A percentile compares a stretch with the other conserved stretches of the same genome.
Evolutionary conservation across 1,140 invertebrate species (phyloP).

Genomic region (Pseudomyrmex sp.): DNA sequence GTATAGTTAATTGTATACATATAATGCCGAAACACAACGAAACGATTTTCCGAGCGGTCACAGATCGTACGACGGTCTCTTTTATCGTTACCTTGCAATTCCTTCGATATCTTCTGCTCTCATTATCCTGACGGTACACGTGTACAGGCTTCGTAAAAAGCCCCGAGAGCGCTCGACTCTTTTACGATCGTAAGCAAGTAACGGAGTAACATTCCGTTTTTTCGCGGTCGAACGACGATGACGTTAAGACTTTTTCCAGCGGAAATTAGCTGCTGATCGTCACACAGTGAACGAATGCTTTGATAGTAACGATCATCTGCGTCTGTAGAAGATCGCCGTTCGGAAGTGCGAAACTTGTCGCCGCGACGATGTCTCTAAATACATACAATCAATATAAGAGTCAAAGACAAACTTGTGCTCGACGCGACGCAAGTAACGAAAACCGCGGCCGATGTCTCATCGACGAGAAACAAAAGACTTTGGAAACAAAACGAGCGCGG

Average conservation of each 20-base stretch:
- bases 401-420: slow-evolving; percentile 3
- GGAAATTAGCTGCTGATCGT: slow-evolving; percentile 50
- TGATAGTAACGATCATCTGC: slow-evolving; percentile 26
- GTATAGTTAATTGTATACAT: background rate
- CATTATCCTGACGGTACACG: slow-evolving; percentile 41
- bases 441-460: background rate
- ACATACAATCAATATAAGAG: slow-evolving; percentile 3
- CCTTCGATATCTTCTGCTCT: slow-evolving; percentile 27
- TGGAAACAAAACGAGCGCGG: slow-evolving; percentile 25
- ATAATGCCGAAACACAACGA: slow-evolving; percentile 29
- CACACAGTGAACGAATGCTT: background rate
- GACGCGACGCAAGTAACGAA: slow-evolving; percentile 30
- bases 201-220: slow-evolving; percentile 9
- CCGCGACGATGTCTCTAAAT: slow-evolving; percentile 7
- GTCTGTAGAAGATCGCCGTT: slow-evolving; percentile 38
- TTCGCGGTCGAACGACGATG: slow-evolving; percentile 8
- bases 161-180: slow-evolving; percentile 6
- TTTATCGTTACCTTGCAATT: slow-evolving; percentile 54
- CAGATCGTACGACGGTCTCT: slow-evolving; percentile 43
- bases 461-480: slow-evolving; percentile 2
- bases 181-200: slow-evolving; percentile 30
- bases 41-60: slow-evolving; percentile 51
- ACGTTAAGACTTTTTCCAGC: slow-evolving; percentile 10
- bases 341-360: slow-evolving; percentile 9
- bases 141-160: slow-evolving; percentile 24